Evolutionary conservation across 2,113 vertebrate species (phyloP).

Genomic region (Hemiscyllium ocellatum): DNA sequence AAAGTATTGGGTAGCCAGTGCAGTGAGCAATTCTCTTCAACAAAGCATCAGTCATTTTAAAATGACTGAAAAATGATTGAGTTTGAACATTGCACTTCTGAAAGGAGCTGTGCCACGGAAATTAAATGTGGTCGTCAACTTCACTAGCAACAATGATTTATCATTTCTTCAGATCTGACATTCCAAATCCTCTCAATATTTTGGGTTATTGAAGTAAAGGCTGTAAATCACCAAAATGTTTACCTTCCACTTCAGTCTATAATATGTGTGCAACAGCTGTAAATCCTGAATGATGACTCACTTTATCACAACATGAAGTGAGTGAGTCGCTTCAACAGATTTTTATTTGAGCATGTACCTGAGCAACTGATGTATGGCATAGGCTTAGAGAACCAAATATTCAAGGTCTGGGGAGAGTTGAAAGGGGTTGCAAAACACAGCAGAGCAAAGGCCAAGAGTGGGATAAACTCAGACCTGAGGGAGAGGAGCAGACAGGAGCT

Average conservation of each 20-base stretch:
- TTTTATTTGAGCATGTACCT: not conserved
- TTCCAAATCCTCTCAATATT: constrained; percentile 1
- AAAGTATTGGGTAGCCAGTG: not conserved
- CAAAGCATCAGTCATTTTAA: not conserved
- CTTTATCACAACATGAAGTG: not conserved
- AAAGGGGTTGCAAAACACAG: not conserved
- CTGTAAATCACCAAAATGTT: not conserved
- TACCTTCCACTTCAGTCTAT: not conserved
- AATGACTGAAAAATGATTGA: constrained; percentile 11
- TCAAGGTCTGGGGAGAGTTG: not conserved
- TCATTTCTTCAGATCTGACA: not conserved
- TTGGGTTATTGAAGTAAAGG: not conserved
- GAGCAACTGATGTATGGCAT: not conserved
- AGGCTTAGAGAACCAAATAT: not conserved
- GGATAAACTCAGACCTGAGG: not conserved
- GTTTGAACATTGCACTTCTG: not conserved
- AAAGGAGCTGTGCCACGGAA: not conserved
- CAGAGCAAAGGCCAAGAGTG: not conserved
- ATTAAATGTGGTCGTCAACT: not conserved
- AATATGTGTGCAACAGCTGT: constrained; percentile 17
- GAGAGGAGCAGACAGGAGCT: not conserved
- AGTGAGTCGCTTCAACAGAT: not conserved
- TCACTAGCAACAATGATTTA: constrained; percentile 4
- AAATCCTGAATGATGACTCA: not conserved
- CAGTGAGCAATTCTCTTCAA: not conserved